Conservation (phyloP, 2,113 vertebrate species). For the Ameiurus melas region DNA sequence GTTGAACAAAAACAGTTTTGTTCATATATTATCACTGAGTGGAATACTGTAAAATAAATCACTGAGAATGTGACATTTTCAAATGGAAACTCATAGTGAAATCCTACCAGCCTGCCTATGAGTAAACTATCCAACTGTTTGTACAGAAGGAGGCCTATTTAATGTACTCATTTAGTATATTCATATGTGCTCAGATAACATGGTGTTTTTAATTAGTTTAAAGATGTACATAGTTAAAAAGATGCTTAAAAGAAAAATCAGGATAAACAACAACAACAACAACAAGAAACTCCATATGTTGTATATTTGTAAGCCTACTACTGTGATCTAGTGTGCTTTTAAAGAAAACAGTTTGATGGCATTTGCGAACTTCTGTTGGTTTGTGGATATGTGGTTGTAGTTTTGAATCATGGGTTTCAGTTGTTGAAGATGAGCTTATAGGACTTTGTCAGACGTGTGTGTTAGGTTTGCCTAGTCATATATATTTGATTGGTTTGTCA, state of each 20-base stretch:
- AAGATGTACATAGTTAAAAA: not conserved
- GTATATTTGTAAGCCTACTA: not conserved
- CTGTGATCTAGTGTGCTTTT: not conserved
- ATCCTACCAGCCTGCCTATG: not conserved
- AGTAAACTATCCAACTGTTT: not conserved
- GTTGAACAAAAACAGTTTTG: not conserved
- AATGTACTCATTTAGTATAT: not conserved
- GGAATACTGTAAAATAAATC: not conserved
- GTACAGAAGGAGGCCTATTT: not conserved
- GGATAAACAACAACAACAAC: slow-evolving; percentile 21
- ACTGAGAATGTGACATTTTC: not conserved
- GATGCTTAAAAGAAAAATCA: not conserved
- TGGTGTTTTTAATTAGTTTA: not conserved
- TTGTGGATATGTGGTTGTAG: not conserved
- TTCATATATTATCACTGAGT: not conserved
- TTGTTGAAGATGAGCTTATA: not conserved
- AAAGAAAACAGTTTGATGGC: not conserved
- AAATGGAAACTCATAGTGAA: not conserved
- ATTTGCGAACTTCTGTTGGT: not conserved
- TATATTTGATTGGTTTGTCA: not conserved
- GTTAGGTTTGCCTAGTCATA: not conserved
- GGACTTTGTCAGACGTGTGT: not conserved
- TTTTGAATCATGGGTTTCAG: not conserved
- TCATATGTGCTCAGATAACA: not conserved
- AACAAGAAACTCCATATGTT: not conserved